phyloP scores from a whole-genome alignment of 2,888 invertebrate genomes.

The Sabatieria punctata region DNA sequence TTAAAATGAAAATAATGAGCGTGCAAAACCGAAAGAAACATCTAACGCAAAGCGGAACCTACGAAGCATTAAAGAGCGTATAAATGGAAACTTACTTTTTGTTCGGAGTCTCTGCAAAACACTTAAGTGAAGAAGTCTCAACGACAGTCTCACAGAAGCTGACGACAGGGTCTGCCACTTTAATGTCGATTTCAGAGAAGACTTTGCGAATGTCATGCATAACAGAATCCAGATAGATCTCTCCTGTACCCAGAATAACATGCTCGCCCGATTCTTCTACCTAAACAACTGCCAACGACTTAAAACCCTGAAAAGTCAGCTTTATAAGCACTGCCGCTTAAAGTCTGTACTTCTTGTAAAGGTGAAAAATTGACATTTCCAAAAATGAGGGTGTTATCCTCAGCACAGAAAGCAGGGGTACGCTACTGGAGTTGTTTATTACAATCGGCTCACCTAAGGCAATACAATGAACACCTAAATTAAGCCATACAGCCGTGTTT shows the following conservation, averaged over 20 bases:
- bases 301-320: too few relatives aligned
- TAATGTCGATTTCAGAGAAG: conserved; percentile 42
- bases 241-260: conserved; percentile 90
- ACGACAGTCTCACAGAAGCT: conserved; percentile 98
- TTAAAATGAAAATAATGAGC: not conserved
- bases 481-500: too few relatives aligned
- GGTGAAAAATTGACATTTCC: too few relatives aligned
- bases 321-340: too few relatives aligned
- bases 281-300: too few relatives aligned
- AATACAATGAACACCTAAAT: too few relatives aligned
- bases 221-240: conserved; percentile 92
- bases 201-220: conserved; percentile 95
- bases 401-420: too few relatives aligned
- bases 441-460: too few relatives aligned
- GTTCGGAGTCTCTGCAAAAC: conserved; percentile 98
- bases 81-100: conserved; percentile 45
- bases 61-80: not conserved
- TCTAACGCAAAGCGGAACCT: not conserved
- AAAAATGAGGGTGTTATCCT: too few relatives aligned
- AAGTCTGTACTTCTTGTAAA: too few relatives aligned
- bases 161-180: conserved; percentile 96
- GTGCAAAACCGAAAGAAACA: not conserved
- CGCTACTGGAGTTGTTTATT: too few relatives aligned
- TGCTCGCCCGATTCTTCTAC: conserved; percentile 95
- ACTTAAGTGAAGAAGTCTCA: conserved; percentile 93